A percentile compares a stretch with the other conserved stretches of the same genome.
These are phyloP conservation scores for Saccostrea cuccullata DNA, from an alignment of 1,140 invertebrate genomes.

Conservation along the genomic window DNA sequence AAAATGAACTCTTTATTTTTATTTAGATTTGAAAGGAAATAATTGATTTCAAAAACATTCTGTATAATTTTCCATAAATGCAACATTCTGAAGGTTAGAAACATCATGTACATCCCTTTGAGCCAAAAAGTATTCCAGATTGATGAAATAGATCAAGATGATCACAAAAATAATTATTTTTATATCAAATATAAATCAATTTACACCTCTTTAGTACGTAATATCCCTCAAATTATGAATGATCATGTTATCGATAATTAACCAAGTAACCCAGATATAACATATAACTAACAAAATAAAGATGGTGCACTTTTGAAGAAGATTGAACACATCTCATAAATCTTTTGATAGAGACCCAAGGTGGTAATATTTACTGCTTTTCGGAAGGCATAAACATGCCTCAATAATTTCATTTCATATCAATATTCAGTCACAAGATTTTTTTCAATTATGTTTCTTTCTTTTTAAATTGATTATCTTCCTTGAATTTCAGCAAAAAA, in stretches of 20 bases:
- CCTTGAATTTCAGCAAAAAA: neutral
- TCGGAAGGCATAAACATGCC: neutral
- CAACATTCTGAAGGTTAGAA: neutral
- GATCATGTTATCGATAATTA: neutral
- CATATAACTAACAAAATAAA: neutral
- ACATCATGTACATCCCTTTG: neutral
- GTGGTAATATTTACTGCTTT: neutral
- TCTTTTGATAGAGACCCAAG: neutral
- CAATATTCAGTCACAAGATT: neutral
- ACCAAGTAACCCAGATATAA: conserved; percentile 13
- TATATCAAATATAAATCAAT: conserved; percentile 6
- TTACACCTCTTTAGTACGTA: neutral
- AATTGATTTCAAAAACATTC: neutral
- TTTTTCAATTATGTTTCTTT: neutral
- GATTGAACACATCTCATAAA: neutral
- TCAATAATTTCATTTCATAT: neutral
- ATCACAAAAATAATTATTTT: neutral
- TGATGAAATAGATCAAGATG: neutral
- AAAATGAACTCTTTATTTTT: neutral
- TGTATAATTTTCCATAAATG: neutral
- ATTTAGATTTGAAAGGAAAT: neutral
- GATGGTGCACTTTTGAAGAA: neutral
- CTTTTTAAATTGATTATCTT: neutral
- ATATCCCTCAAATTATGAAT: conserved; percentile 10
- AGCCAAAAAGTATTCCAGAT: neutral